Conservation (phyloP, 2,888 invertebrate genomes). For the Rhagium mordax region DNA sequence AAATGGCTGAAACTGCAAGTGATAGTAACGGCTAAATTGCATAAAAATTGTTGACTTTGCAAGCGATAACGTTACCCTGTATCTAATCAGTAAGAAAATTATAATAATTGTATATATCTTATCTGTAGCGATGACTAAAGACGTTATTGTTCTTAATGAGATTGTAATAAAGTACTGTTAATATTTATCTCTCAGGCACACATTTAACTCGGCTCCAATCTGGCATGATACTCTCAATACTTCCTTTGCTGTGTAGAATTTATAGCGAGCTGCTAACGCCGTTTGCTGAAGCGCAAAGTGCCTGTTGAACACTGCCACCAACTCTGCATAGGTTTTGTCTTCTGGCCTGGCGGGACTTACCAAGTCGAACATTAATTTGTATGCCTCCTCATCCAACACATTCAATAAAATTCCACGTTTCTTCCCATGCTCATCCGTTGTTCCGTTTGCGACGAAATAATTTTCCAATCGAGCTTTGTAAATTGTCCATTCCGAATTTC, state of each 20-base stretch:
- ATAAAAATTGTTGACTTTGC: no score
- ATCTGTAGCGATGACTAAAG: no score
- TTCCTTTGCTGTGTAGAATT: background rate
- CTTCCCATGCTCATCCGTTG: background rate
- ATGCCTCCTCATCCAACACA: slow-evolving; percentile 8
- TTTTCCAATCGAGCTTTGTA: background rate
- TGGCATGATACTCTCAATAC: no score
- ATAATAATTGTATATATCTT: no score
- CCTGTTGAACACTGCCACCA: background rate
- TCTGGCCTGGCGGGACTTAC: slow-evolving; percentile 32
- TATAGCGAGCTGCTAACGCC: background rate
- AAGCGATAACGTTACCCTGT: no score
- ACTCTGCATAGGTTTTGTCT: slow-evolving; percentile 27
- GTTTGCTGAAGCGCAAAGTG: slow-evolving; percentile 18
- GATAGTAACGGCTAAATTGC: no score
- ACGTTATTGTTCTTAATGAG: no score
- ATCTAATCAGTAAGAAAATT: no score
- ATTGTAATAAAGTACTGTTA: no score
- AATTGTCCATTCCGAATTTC: slow-evolving; percentile 12
- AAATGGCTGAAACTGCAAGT: no score
- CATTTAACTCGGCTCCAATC: no score
- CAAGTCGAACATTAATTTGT: slow-evolving; percentile 26
- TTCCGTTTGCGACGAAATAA: slow-evolving; percentile 4
- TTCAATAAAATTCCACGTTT: slow-evolving; percentile 14
- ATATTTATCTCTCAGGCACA: no score